phyloP scores from a whole-genome alignment of 2,113 vertebrate species.

The Xiphias gladius region DNA sequence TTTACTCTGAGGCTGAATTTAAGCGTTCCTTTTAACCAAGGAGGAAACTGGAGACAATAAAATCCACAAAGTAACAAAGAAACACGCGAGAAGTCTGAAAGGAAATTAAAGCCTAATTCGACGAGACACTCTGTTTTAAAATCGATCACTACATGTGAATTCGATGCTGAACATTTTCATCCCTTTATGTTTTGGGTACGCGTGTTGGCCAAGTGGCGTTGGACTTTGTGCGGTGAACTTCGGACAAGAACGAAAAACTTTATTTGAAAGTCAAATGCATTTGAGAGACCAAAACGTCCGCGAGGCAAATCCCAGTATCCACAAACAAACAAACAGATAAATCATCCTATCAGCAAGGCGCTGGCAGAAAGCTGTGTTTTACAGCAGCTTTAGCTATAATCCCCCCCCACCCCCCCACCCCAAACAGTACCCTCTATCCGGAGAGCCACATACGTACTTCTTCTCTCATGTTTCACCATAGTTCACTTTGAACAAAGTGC shows the following conservation, averaged over 20 bases:
- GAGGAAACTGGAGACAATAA: background rate
- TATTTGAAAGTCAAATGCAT: background rate
- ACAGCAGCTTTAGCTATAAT: conserved; percentile 31
- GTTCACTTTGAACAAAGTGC: background rate
- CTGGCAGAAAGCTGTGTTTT: conserved; percentile 20
- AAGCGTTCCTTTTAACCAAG: background rate
- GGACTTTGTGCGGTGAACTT: conserved; percentile 34
- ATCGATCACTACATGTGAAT: background rate
- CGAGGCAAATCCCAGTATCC: background rate
- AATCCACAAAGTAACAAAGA: background rate
- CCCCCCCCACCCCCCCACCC: background rate
- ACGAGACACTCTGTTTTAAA: background rate
- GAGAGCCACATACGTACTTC: background rate
- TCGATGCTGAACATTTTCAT: background rate
- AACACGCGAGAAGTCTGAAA: background rate
- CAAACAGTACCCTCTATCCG: background rate
- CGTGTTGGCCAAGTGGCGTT: conserved; percentile 4
- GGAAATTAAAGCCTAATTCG: background rate
- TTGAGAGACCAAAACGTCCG: background rate
- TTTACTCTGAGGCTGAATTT: background rate
- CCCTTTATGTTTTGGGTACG: background rate
- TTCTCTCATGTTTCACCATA: background rate
- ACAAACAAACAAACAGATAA: background rate
- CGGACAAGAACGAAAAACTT: conserved; percentile 21
- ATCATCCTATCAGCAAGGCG: background rate